Evolutionary conservation across 2,113 vertebrate species (phyloP), one percentile per base, ranked within the genome.

Genomic region (Clarias macrocephalus): DNA sequence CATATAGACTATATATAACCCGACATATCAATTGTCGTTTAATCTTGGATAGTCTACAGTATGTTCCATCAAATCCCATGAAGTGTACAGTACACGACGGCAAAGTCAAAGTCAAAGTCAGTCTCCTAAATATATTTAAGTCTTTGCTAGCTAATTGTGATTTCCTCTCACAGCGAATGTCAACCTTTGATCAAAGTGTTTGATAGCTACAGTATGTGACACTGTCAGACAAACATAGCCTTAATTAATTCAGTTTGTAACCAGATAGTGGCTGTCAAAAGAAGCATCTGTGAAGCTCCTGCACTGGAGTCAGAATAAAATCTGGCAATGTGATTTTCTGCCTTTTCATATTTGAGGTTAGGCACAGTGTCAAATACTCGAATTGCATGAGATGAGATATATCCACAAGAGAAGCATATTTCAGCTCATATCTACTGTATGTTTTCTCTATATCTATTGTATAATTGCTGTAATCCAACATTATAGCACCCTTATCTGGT

Each of bases 221-320:
- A 12, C 25, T 2, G 12, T 10, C 13, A 79, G 18, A 28, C n/a
- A 28, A 52, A 56, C n/a, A 18, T 79, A 79, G 28, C 23, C 54
- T 28, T 30, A 57, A 80, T 57, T 80, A 30, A 80, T 80, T 80
- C 76, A 80, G 52, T 80, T 80, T 59, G 15, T 57, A 30, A 59
- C 57, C n/a, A 59, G 76, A 80, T 80, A 30, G 7, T 7, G n/a
- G n/a, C 76, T 79, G 76, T 59, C 76, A 79, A 57, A 79, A 57
- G 18, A 15, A 57, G 52, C 48, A 57, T 57, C 13, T n/a, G 48
- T 56, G 25, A 30, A 9, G 54, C 3, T 56, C 15, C 48, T 52
- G 48, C n/a, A n/a, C 21, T 8, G 23, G 48, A 77, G 23, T 77
- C 25, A 77, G 15, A n/a, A n/a, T 56, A 2, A 54, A 56, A 56